Evolutionary conservation across 2,797 vertebrate genomes (phyloP), one percentile per base, ranked within the genome.

Genomic region (Chaunax sp.): DNA sequence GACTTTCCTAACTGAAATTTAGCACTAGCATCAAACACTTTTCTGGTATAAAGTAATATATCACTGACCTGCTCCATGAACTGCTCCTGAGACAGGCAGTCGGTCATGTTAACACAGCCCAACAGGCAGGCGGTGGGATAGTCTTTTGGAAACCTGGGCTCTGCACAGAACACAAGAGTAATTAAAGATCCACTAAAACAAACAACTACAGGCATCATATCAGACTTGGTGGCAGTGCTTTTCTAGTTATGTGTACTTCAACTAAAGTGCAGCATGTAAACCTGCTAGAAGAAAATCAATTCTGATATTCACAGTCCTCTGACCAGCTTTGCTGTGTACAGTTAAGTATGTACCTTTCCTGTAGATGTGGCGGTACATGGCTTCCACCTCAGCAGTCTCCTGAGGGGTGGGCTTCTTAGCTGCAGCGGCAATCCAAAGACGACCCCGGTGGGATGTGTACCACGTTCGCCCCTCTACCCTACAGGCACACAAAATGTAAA

Each of bases 381-480:
- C 74, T 87, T 98, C 95, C 59, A 98, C 93, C 74, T 96, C 94
- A 2, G 93, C 90, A 16, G 96, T 90, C 84, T 99, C 98, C 92
- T 98, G 95, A 64, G 93, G 89, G 15, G 95, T 94, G 46, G 97
- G 95, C 45, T 71, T 95, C 92, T 98, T 97, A 62, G 95, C 96
- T 25, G 97, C 97, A 57, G 98, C 95, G 72, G 98, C 96, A 43
- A 99, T 97, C 98, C 98, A 99, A 25, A 99, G 92, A 40, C 96
- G 94, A 25, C 98, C 98, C 61, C 98, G 90, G 63, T 99, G 98
- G 38, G 97, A 93, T 0, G 96, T 95, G 86, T 99, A 99, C 98
- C 98, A 99, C 10, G 94, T 96, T 81, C 98, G 93, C 55, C 98
- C 98, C 87, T 99, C 97, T 61, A 97, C 96, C 88, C 97, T 99